Percentiles rank a stretch among this genome's conserved stretches.
These are phyloP conservation scores for Holacanthus passer DNA, from an alignment of 2,113 vertebrate species.

Conservation along the genomic window DNA sequence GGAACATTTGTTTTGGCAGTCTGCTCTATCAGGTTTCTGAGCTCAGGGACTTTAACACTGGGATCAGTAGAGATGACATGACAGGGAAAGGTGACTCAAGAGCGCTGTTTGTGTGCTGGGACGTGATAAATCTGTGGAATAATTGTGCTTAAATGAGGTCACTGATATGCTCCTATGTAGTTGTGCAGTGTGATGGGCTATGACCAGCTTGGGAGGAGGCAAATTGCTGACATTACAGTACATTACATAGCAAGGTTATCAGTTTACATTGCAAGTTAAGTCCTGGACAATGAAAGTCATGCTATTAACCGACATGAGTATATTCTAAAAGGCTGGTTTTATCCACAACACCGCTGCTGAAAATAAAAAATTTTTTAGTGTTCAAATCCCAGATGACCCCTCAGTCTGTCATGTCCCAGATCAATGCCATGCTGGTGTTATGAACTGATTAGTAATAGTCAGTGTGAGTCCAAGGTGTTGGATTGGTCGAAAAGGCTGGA, in stretches of 20 bases:
- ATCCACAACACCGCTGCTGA: background rate
- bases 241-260: slow-evolving; percentile 37
- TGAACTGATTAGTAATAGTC: background rate
- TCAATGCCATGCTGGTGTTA: slow-evolving; percentile 7
- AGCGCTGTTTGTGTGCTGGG: slow-evolving; percentile 11
- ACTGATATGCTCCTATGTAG: slow-evolving; percentile 40
- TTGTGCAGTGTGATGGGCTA: slow-evolving; percentile 30
- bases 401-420: slow-evolving; percentile 3
- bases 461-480: background rate
- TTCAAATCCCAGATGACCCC: background rate
- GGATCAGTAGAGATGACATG: slow-evolving; percentile 50
- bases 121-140: slow-evolving; percentile 52
- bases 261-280: slow-evolving; percentile 28
- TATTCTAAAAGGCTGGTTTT: background rate
- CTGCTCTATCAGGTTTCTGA: slow-evolving; percentile 38
- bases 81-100: slow-evolving; percentile 70
- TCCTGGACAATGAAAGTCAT: background rate
- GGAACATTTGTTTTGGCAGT: slow-evolving; percentile 20
- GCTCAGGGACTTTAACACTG: slow-evolving; percentile 25
- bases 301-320: background rate
- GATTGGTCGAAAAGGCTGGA: background rate
- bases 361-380: background rate
- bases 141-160: slow-evolving; percentile 51
- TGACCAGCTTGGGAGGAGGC: slow-evolving; percentile 52
- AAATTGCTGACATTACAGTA: slow-evolving; percentile 50